Conservation (phyloP, 1,140 invertebrate genomes). For the Camponotus floridanus region DNA sequence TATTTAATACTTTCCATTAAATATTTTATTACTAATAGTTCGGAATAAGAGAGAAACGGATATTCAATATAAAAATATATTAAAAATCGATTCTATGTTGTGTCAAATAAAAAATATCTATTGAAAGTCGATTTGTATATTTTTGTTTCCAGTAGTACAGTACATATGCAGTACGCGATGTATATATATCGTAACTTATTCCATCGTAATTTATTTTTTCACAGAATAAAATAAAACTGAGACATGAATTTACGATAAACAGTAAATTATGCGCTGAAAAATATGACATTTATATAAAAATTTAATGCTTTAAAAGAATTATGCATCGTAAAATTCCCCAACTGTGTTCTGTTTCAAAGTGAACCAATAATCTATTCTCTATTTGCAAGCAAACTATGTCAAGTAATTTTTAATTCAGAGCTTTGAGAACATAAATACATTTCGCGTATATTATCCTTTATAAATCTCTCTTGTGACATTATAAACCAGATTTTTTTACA, state of each 20-base stretch:
- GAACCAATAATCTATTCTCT: neutral
- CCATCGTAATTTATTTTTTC: neutral
- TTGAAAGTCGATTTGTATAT: constrained; percentile 4
- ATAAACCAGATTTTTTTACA: constrained; percentile 14
- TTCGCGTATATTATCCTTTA: constrained; percentile 8
- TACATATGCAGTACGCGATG: neutral
- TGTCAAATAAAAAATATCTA: constrained; percentile 10
- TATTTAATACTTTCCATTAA: neutral
- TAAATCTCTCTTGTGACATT: constrained; percentile 22
- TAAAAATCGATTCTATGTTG: neutral
- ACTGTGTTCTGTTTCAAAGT: neutral
- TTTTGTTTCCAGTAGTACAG: neutral
- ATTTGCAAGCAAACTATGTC: neutral
- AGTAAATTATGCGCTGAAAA: neutral
- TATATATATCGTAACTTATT: constrained; percentile 26
- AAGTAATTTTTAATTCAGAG: constrained; percentile 1
- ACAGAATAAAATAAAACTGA: constrained; percentile 20
- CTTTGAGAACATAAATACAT: neutral
- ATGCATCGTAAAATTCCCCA: constrained; percentile 5
- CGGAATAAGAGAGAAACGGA: neutral
- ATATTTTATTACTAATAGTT: neutral
- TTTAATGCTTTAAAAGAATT: neutral
- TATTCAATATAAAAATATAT: constrained; percentile 14
- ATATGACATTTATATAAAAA: constrained; percentile 27
- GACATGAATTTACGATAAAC: constrained; percentile 51